Evolutionary conservation across 2,797 vertebrate species (phyloP).

Genomic region (Prionace glauca): DNA sequence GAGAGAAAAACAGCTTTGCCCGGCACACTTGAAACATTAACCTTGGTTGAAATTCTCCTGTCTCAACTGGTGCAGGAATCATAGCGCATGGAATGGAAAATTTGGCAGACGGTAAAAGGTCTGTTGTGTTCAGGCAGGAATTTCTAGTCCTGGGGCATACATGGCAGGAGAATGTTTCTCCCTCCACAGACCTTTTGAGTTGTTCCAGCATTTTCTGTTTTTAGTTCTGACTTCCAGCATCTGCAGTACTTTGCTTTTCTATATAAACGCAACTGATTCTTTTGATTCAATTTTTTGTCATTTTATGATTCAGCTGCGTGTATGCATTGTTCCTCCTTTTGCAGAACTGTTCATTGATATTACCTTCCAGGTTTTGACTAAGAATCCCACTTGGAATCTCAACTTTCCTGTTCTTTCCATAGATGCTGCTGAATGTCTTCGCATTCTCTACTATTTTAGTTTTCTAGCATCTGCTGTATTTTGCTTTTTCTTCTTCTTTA

Average conservation of each 20-base stretch:
- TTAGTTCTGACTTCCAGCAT: too few species aligned
- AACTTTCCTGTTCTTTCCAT: background rate
- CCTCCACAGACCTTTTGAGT: too few species aligned
- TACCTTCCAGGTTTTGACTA: background rate
- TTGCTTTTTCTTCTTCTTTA: background rate
- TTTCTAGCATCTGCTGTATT: background rate
- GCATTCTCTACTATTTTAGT: background rate
- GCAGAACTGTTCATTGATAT: background rate
- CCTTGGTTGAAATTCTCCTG: too few species aligned
- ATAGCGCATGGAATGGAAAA: too few species aligned
- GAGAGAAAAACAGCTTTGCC: background rate
- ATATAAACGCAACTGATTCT: background rate
- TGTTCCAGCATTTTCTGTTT: too few species aligned
- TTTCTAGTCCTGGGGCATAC: too few species aligned
- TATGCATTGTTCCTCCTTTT: background rate
- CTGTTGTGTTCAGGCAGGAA: too few species aligned
- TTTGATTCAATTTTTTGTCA: background rate
- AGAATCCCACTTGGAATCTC: background rate
- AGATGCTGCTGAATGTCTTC: background rate
- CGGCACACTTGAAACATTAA: background rate
- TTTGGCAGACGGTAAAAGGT: too few species aligned
- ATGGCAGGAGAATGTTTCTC: too few species aligned
- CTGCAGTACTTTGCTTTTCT: too few species aligned
- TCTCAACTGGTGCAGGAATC: too few species aligned
- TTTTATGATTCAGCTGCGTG: background rate